Conservation (phyloP, 2,888 invertebrate species). For the Dicyrtoma fusca region DNA sequence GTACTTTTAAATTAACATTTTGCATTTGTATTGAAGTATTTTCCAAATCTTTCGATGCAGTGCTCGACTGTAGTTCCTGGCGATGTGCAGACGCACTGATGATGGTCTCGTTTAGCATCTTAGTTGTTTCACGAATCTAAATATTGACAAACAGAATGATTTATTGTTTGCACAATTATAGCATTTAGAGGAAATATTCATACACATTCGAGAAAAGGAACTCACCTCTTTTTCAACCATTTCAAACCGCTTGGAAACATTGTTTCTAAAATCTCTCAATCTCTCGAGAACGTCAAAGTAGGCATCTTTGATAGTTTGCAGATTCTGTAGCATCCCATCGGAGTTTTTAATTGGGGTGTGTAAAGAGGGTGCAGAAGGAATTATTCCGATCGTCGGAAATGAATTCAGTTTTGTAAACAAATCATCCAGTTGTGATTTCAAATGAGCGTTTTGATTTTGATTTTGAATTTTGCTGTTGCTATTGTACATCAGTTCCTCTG, state of each 20-base stretch:
- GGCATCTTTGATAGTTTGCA: constrained; percentile 33
- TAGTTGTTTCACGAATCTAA: no score
- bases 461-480: background rate
- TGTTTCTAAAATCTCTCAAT: constrained; percentile 27
- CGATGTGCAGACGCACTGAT: no score
- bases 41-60: no score
- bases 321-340: constrained; percentile 7
- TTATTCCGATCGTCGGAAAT: constrained; percentile 3
- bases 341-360: background rate
- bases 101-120: no score
- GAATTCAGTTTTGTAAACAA: constrained; percentile 22
- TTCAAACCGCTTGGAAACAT: constrained; percentile 29
- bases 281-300: constrained; percentile 36
- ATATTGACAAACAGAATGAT: no score
- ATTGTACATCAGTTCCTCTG: background rate
- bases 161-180: no score
- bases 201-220: no score
- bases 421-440: constrained; percentile 29
- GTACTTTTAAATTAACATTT: background rate
- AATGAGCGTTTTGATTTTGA: background rate
- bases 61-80: no score
- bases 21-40: no score
- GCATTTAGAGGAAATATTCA: no score
- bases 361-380: background rate
- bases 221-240: constrained; percentile 20